Conservation (phyloP, 2,888 invertebrate species). For the Drosophila mimica region DNA sequence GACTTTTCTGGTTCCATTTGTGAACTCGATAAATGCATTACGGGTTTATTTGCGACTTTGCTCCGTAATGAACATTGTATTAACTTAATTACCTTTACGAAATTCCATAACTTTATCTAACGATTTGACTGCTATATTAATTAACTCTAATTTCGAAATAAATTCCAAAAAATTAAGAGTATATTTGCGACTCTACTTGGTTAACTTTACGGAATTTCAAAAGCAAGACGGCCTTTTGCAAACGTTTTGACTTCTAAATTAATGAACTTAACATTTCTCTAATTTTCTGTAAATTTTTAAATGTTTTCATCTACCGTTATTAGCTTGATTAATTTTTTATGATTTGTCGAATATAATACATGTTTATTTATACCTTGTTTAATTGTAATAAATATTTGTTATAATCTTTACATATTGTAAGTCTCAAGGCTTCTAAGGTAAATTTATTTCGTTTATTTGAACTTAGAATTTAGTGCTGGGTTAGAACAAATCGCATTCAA, state of each 20-base stretch:
- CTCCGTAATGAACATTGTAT: neutral
- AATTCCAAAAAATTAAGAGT: no score
- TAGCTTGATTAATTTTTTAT: neutral
- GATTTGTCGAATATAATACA: slow-evolving; percentile 70
- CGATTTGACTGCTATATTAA: neutral
- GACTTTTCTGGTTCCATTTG: slow-evolving; percentile 1
- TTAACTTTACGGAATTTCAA: neutral
- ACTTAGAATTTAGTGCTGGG: slow-evolving; percentile 56
- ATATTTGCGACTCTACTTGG: no score
- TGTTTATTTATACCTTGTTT: slow-evolving; percentile 64
- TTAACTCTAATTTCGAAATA: neutral
- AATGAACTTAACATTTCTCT: neutral
- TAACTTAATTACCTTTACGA: neutral
- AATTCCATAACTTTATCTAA: neutral
- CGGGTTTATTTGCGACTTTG: neutral
- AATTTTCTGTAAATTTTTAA: neutral
- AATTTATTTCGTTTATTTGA: slow-evolving; percentile 26
- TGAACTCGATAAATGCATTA: slow-evolving; percentile 6
- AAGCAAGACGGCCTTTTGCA: neutral
- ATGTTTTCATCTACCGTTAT: no score
- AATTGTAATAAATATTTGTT: slow-evolving; percentile 75
- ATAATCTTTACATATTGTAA: slow-evolving; percentile 68
- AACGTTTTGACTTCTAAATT: neutral
- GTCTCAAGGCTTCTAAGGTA: slow-evolving; percentile 72
- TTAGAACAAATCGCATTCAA: slow-evolving; percentile 31